These are phyloP conservation scores for Synergus japonicus DNA, from an alignment of 2,888 invertebrate genomes.

Conservation along the genomic window DNA sequence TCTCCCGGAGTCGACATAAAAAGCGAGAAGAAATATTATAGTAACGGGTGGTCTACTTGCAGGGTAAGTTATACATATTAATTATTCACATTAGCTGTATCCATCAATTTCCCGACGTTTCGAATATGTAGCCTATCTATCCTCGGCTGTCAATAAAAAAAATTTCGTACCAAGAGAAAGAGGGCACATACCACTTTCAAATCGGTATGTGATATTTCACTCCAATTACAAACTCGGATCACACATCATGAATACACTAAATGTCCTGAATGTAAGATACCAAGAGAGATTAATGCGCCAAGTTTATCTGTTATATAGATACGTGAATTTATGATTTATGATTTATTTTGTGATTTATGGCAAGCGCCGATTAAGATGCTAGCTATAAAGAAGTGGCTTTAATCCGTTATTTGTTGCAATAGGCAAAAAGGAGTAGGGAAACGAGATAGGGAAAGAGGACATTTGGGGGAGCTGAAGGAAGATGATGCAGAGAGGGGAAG, in stretches of 20 bases:
- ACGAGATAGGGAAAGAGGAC: background rate
- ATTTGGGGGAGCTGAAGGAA: conserved; percentile 15
- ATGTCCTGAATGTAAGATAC: background rate
- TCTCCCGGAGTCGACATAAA: background rate
- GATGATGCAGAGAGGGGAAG: background rate
- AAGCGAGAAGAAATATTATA: conserved; percentile 2
- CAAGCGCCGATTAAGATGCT: conserved; percentile 36
- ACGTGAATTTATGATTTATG: conserved; percentile 28
- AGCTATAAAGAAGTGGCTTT: conserved; percentile 34
- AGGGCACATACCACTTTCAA: conserved; percentile 26
- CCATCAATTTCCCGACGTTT: conserved; percentile 26
- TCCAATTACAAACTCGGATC: conserved; percentile 37
- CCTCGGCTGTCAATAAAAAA: conserved; percentile 17
- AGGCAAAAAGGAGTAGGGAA: conserved; percentile 1
- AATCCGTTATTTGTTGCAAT: conserved; percentile 38
- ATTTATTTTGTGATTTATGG: conserved; percentile 32
- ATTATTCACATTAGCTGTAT: conserved; percentile 28
- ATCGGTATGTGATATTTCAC: conserved; percentile 38
- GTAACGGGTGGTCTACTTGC: conserved; percentile 26
- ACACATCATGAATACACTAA: conserved; percentile 27
- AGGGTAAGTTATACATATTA: conserved; percentile 11
- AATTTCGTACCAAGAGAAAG: conserved; percentile 4
- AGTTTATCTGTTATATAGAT: conserved; percentile 20
- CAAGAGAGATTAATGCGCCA: conserved; percentile 12
- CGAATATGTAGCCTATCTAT: conserved; percentile 14